Evolutionary conservation across 2,113 vertebrate genomes (phyloP).

Genomic region (Chaetodon trifascialis): DNA sequence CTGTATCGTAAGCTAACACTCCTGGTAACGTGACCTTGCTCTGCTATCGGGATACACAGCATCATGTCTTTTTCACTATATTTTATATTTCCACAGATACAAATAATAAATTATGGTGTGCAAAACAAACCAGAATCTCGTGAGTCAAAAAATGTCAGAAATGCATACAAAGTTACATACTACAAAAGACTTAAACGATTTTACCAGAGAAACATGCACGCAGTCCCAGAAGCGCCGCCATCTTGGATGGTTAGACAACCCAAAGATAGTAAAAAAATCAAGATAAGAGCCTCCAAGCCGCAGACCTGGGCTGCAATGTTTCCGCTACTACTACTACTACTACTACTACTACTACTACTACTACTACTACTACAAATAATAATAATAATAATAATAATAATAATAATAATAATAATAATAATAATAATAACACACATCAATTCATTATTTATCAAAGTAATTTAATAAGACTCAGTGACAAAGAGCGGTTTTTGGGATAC

Average conservation of each 20-base stretch:
- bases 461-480: background rate
- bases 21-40: conserved; percentile 79
- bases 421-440: too few relatives aligned
- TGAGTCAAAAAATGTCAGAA: rapidly evolving
- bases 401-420: background rate
- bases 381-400: too few relatives aligned
- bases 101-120: background rate
- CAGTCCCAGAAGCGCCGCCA: conserved; percentile 84
- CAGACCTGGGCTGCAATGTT: background rate
- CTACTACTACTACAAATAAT: too few relatives aligned
- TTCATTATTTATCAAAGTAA: too few relatives aligned
- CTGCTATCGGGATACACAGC: conserved; percentile 21
- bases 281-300: conserved; percentile 4
- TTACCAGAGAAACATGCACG: conserved; percentile 85
- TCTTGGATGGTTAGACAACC: conserved; percentile 70
- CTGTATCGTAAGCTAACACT: conserved; percentile 47
- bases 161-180: rapidly evolving
- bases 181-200: background rate
- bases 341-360: too few relatives aligned
- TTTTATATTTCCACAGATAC: background rate
- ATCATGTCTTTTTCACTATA: conserved; percentile 7
- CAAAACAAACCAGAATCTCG: rapidly evolving
- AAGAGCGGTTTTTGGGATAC: background rate
- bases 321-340: too few relatives aligned
- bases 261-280: conserved; percentile 31